These are phyloP conservation scores for Triplophysa yarkandensis DNA, from an alignment of 2,797 vertebrate genomes.

Conservation along the genomic window DNA sequence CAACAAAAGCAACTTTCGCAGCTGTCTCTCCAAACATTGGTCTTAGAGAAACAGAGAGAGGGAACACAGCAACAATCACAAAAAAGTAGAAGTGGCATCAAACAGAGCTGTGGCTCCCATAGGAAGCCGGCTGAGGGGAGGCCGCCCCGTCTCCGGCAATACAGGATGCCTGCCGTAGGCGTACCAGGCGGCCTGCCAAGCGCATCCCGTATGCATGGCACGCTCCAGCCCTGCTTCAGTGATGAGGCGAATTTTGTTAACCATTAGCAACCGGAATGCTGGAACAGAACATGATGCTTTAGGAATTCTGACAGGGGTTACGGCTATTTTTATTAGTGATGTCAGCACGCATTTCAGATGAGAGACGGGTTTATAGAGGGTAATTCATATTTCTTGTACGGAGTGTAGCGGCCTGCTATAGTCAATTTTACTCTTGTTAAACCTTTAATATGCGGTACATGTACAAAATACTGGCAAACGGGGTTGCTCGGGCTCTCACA, in stretches of 20 bases:
- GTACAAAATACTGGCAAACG: conserved; percentile 5
- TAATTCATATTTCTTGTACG: conserved; percentile 28
- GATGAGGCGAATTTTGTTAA: conserved; percentile 36
- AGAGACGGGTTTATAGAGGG: conserved; percentile 26
- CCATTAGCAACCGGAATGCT: conserved; percentile 36
- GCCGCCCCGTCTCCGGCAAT: conserved; percentile 58
- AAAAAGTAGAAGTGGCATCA: conserved; percentile 70
- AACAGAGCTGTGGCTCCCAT: conserved; percentile 65
- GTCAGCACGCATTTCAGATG: conserved; percentile 27
- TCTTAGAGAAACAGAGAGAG: conserved; percentile 2
- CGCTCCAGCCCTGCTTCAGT: neutral
- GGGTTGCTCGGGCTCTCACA: neutral
- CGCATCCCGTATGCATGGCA: conserved; percentile 8
- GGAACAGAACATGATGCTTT: conserved; percentile 29
- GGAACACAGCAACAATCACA: conserved; percentile 16
- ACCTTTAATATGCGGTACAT: neutral
- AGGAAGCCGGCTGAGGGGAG: conserved; percentile 45
- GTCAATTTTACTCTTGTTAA: conserved; percentile 19
- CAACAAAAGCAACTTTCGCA: conserved; percentile 24
- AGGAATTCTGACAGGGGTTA: conserved; percentile 40
- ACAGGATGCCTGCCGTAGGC: conserved; percentile 55
- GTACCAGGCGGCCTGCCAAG: conserved; percentile 55
- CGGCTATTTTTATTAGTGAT: conserved; percentile 39
- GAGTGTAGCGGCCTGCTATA: neutral
- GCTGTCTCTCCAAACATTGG: conserved; percentile 35